These are phyloP conservation scores for Aleadryas rufinucha DNA, from an alignment of 2,113 vertebrate genomes.

Conservation along the genomic window DNA sequence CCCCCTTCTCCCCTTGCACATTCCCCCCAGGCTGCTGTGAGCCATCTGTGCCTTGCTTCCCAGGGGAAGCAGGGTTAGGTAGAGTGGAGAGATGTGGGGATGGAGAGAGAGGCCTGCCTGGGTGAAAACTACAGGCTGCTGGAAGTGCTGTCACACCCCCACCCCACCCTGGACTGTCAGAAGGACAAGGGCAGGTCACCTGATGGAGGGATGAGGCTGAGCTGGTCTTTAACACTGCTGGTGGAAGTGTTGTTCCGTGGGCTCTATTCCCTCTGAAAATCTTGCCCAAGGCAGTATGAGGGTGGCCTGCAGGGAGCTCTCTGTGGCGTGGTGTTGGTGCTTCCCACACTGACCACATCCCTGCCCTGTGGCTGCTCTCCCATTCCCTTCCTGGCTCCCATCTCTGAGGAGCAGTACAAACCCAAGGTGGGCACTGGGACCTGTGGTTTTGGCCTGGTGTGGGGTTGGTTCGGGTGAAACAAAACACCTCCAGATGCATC, in stretches of 20 bases:
- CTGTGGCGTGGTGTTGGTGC: background rate
- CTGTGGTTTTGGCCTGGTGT: accelerated
- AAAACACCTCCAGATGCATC: background rate
- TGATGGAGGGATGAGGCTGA: background rate
- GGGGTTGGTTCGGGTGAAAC: background rate
- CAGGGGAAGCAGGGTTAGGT: background rate
- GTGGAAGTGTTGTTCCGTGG: background rate
- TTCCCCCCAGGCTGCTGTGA: background rate
- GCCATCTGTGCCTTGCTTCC: background rate
- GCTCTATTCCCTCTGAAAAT: background rate
- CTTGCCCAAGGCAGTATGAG: background rate
- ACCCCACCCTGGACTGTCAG: background rate
- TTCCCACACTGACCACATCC: accelerated
- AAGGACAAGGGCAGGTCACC: background rate
- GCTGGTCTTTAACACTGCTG: background rate
- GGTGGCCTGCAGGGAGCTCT: background rate
- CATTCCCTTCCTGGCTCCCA: background rate
- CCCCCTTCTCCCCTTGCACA: background rate
- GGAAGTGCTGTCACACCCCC: background rate
- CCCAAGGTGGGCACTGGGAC: background rate
- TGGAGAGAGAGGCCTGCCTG: background rate
- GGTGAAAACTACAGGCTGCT: background rate
- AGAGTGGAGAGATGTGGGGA: background rate
- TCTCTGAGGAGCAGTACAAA: background rate
- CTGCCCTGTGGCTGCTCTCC: background rate